phyloP scores from a whole-genome alignment of 2,888 invertebrate species.

The Standfussiana lucernea region DNA sequence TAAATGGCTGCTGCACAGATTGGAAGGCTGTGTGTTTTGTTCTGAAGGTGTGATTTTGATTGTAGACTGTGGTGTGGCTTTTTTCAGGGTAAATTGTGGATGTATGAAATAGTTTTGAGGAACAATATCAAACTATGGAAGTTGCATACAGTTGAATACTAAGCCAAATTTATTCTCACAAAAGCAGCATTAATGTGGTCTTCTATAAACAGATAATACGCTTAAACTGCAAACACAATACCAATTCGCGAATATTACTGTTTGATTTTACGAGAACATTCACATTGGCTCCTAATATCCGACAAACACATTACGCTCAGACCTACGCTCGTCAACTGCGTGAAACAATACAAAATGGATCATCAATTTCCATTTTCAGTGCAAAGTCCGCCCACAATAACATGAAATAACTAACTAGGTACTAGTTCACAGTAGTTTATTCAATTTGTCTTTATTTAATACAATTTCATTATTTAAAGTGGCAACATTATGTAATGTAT shows the following conservation, averaged over 20 bases:
- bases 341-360: slow-evolving; percentile 14
- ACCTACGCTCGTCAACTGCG: background rate
- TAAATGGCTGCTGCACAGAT: slow-evolving; percentile 34
- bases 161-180: slow-evolving; percentile 21
- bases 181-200: slow-evolving; percentile 21
- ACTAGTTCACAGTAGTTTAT: slow-evolving; percentile 43
- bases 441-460: slow-evolving; percentile 43
- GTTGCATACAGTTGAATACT: background rate
- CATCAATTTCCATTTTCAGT: slow-evolving; percentile 31
- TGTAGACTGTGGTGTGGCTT: background rate
- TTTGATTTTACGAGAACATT: slow-evolving; percentile 25
- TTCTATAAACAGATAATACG: slow-evolving; percentile 13
- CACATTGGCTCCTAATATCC: slow-evolving; percentile 5
- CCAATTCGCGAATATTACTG: slow-evolving; percentile 29
- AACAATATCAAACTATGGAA: background rate
- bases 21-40: slow-evolving; percentile 27
- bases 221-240: slow-evolving; percentile 29
- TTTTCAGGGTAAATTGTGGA: background rate
- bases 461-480: slow-evolving; percentile 52
- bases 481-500: slow-evolving; percentile 45
- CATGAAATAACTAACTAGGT: slow-evolving; percentile 21
- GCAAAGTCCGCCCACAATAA: slow-evolving; percentile 23
- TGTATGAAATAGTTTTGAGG: background rate
- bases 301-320: slow-evolving; percentile 6
- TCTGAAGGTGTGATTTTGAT: slow-evolving; percentile 1